Evolutionary conservation across 2,888 invertebrate genomes (phyloP), one percentile per base, ranked within the genome.

Genomic region (Cylindroiulus punctatus): DNA sequence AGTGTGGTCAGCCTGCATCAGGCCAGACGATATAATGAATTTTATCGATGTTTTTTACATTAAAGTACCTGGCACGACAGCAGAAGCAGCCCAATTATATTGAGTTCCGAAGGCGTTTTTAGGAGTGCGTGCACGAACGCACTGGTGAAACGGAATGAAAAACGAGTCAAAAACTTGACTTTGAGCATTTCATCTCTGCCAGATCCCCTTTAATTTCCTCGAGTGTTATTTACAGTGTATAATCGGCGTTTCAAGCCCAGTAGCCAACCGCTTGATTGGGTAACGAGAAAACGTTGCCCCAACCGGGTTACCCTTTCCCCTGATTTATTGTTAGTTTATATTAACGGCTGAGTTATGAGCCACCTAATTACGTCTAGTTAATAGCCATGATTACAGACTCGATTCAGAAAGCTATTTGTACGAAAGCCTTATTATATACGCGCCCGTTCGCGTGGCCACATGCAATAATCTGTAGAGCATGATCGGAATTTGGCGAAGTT

Each of bases 261-360:
- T 76, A 76, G 76, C 76, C 76, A n/a, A 76, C 76, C 32, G 76
- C 30, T 76, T 76, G 76, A 76, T 76, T 76, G 76, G 30, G 30
- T 30, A 30, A 76, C 26, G 30, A 32, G 76, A 76, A 76, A 76
- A 76, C 26, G 76, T 76, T 76, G 76, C 76, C 76, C 76, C 32
- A 76, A 76, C 76, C 17, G 76, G 30, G 76, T 76, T 76, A 76
- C 76, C 76, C 76, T 76, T 30, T 76, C 30, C 8, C 17, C 76
- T 76, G 76, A 76, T 76, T 76, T 76, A 76, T 76, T 30, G 76
- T 76, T 76, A 76, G 76, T 76, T 76, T 76, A 76, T 76, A 76
- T 76, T 76, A 76, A 76, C 76, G 76, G 76, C 76, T 76, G 76
- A 76, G 76, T 76, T 76, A 76, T 76, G 76, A 76, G 26, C 76